Percentiles rank a stretch among this genome's conserved stretches.
Evolutionary conservation across 2,113 vertebrate species (phyloP).

Genomic region (Passer montanus): DNA sequence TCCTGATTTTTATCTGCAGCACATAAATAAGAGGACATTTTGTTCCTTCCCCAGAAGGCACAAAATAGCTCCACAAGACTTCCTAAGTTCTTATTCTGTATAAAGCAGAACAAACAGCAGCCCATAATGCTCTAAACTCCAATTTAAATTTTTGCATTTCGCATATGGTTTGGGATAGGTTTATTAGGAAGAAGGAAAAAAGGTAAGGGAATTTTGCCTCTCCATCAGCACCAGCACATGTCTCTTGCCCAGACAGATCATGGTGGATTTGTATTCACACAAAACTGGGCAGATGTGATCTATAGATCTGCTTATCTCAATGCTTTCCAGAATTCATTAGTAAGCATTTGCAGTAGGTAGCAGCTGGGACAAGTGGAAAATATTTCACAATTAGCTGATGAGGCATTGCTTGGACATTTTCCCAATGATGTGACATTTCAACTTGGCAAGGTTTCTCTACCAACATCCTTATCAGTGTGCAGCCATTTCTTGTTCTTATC

Average conservation of each 20-base stretch:
- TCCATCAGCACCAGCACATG: background rate
- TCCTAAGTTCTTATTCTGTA: background rate
- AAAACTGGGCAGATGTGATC: background rate
- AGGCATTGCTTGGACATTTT: background rate
- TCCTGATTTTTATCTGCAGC: background rate
- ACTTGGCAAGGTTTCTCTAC: background rate
- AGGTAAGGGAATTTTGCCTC: background rate
- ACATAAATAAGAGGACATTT: background rate
- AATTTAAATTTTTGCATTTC: background rate
- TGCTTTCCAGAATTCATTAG: background rate
- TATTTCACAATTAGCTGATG: background rate
- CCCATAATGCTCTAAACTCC: background rate
- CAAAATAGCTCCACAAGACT: background rate
- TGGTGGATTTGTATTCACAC: background rate
- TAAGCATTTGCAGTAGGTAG: background rate
- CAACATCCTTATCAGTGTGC: background rate
- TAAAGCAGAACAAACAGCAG: background rate
- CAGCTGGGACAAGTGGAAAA: background rate
- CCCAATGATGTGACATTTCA: background rate
- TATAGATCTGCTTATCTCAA: background rate
- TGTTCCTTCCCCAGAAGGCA: background rate
- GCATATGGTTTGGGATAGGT: background rate
- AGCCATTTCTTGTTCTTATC: background rate
- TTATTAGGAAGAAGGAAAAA: background rate
- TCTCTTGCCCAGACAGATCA: background rate